A percentile compares a stretch with the other conserved stretches of the same genome.
phyloP scores from a whole-genome alignment of 1,140 invertebrate species.

The Hylyphantes graminicola region DNA sequence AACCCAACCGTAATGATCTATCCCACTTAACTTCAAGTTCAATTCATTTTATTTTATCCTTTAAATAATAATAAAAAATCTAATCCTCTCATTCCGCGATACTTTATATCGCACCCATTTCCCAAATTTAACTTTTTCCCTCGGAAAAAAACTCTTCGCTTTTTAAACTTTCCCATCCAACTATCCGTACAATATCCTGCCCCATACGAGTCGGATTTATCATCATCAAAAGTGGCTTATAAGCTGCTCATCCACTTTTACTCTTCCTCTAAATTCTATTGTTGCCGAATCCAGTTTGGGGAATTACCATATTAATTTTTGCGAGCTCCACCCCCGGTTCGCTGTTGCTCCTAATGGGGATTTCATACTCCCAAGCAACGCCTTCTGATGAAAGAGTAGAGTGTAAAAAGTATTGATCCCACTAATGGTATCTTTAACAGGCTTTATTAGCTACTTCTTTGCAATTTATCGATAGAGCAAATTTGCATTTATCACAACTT shows the following conservation, averaged over 20 bases:
- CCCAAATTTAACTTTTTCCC: no score
- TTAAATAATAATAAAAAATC: no score
- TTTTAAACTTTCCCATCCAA: no score
- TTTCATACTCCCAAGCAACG: constrained; percentile 13
- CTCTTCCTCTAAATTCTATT: constrained; percentile 17
- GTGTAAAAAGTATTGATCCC: neutral
- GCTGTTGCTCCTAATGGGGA: constrained; percentile 3
- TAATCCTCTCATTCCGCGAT: no score
- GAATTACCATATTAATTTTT: constrained; percentile 33
- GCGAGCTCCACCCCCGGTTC: neutral
- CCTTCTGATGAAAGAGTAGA: neutral
- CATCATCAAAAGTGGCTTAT: constrained; percentile 33
- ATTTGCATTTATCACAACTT: no score
- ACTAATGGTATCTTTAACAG: neutral
- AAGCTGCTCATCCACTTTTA: constrained; percentile 19
- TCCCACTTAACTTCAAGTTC: no score
- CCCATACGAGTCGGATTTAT: constrained; percentile 20
- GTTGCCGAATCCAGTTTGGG: neutral
- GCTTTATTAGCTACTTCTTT: no score
- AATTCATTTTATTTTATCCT: no score
- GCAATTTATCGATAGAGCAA: no score
- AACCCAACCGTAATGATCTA: no score
- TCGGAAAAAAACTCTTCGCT: no score
- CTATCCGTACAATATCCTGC: neutral
- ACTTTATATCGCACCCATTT: no score